Evolutionary conservation across 2,797 vertebrate species (phyloP), one percentile per base, ranked within the genome.

Genomic region (Strix occidentalis): DNA sequence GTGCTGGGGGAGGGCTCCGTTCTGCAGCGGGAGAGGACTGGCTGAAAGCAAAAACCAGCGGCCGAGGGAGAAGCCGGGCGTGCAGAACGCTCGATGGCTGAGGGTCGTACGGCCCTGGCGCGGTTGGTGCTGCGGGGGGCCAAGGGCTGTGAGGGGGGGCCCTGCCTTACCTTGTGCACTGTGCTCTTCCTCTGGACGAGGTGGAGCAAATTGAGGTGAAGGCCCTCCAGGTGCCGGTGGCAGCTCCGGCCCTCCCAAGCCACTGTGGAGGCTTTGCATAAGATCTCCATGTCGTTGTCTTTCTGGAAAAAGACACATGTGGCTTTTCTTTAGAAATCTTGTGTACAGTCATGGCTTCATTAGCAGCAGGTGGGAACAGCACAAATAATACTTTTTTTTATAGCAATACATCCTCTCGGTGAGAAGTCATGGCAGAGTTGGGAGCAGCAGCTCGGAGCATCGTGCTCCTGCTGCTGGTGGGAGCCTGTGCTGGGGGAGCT

Each of bases 231-330:
- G 6, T 5, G 0, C 3, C 0, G 5, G 68, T 86, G 74, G 88
- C 95, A 96, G 64, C 16, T 33, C 39, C n/a, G 39, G 35, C 23
- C 0, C 20, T 89, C 33, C 71, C 0, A 2, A 2, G 84, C 29
- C 5, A 91, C 83, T 0, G 16, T 45, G 6, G 33, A 24, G 17
- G 96, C 97, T 90, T 68, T 79, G 94, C 98, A 98, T 3, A 98
- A 45, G 29, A 43, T 61, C 60, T 97, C 83, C 1, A 0, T 16
- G 3, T 65, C 65, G 0, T 69, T 5, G 2, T 10, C 35, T 54
- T 45, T 66, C 98, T 92, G 93, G 69, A 86, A 87, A 65, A 79
- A 69, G 77, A 65, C 8, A 1, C 16, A 1, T 0, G 1, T 4
- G 16, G 23, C 14, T 37, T 8, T 25, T 45, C 8, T 45, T 45